Evolutionary conservation across 1,140 invertebrate genomes (phyloP).

Genomic region (Penaeus indicus): DNA sequence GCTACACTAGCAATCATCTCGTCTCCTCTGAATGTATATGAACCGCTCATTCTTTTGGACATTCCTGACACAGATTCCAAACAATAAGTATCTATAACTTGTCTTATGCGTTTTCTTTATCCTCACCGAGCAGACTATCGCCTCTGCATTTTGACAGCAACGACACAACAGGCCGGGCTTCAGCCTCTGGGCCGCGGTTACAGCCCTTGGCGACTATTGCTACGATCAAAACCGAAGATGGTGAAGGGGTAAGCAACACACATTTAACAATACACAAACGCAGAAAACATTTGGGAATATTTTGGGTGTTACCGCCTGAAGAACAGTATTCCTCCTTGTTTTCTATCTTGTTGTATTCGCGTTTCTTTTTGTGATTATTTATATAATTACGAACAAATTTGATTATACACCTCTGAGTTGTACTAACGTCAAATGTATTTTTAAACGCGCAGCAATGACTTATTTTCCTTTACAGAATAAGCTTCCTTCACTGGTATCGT

Average conservation of each 20-base stretch:
- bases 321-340: background rate
- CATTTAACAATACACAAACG: background rate
- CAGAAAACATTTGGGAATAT: too few species aligned
- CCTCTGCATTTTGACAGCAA: constrained; percentile 64
- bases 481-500: constrained; percentile 18
- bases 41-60: too few species aligned
- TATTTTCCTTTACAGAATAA: constrained; percentile 14
- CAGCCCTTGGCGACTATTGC: background rate
- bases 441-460: background rate
- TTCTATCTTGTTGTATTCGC: background rate
- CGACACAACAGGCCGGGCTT: constrained; percentile 36
- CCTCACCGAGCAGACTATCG: constrained; percentile 45
- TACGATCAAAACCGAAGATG: background rate
- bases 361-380: background rate
- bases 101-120: constrained; percentile 19
- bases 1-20: too few species aligned
- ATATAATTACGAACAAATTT: background rate
- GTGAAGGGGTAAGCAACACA: background rate
- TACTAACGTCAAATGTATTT: too few species aligned
- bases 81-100: too few species aligned
- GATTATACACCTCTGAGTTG: background rate
- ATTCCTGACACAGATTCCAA: too few species aligned
- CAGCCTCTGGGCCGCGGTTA: background rate
- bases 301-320: too few species aligned
- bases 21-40: too few species aligned